Evolutionary conservation across 2,113 vertebrate species (phyloP), one percentile per base, ranked within the genome.

Genomic region (Epinephelus cyanopodus): DNA sequence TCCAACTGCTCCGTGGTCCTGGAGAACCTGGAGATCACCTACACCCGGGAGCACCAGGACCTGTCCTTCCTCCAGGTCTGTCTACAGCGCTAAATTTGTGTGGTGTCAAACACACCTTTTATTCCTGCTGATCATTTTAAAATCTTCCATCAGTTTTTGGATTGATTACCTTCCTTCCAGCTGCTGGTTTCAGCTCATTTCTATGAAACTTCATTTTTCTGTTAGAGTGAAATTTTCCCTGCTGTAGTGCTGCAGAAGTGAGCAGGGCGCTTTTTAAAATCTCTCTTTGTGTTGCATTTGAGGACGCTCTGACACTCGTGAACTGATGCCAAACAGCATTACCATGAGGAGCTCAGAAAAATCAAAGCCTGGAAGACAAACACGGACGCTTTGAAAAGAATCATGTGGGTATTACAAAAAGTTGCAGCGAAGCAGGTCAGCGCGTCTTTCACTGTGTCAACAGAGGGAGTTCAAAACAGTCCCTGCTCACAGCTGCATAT

Each of bases 21-120:
- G 63, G 97, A 97, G 77, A 99, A 99, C 90, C 90, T 99, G 92
- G 98, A 99, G 92, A 94, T 99, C 25, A 99, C 98, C 29, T 96
- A 98, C 0, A 91, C 96, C 11, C 93, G 95, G 78, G 90, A 87
- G 64, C 91, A 96, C 56, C 95, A 97, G 1, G 95, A 98, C 91
- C 94, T 98, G 29, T 96, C 95, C 67, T 99, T 99, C 91, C 93
- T 99, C 18, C 95, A 95, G 96, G 98, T 98, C 63, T 0, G 90
- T 65, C 25, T 39, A 19, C 27, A 15, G 58, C 4, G 3, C n/a
- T 14, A 25, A 37, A 37, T 37, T 37, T 37, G 33, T 37, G 6
- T 37, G 6, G 33, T 37, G 33, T 37, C 33, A 37, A 37, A 25
- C 54, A 25, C n/a, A 15, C 23, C 2, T 57, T 57, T 11, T 13